Evolutionary conservation across 2,113 vertebrate genomes (phyloP).

Genomic region (Halcyon senegalensis): DNA sequence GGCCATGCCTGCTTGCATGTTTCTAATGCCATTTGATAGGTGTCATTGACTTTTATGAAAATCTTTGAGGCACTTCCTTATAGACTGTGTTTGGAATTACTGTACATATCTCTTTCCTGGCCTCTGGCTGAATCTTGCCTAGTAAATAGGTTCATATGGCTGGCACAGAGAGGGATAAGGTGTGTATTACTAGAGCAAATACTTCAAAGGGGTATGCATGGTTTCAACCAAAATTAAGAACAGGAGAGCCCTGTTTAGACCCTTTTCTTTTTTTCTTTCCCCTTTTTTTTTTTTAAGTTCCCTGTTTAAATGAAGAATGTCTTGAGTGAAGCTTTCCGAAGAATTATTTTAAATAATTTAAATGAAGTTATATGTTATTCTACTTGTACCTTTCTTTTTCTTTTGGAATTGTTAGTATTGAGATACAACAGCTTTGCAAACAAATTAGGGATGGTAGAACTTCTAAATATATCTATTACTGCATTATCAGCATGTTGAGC

Average conservation of each 20-base stretch:
- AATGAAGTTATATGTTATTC: background rate
- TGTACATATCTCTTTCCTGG: conserved; percentile 73
- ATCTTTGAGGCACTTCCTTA: conserved; percentile 70
- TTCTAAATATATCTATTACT: background rate
- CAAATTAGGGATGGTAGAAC: background rate
- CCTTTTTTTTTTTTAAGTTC: conserved; percentile 8
- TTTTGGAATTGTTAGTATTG: background rate
- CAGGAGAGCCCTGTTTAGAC: conserved; percentile 64
- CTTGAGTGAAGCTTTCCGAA: conserved; percentile 36
- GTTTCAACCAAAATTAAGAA: conserved; percentile 77
- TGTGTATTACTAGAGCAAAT: conserved; percentile 63
- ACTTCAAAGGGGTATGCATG: conserved; percentile 71
- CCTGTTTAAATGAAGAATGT: conserved; percentile 47
- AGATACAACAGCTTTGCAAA: background rate
- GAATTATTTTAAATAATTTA: conserved; percentile 5
- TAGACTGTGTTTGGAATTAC: conserved; percentile 72
- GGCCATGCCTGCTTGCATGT: conserved; percentile 68
- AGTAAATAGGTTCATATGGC: conserved; percentile 75
- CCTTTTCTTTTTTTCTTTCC: background rate
- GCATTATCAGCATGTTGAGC: background rate
- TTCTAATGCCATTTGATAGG: conserved; percentile 74
- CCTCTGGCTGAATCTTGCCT: conserved; percentile 70
- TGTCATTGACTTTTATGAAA: conserved; percentile 71
- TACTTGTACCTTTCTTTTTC: background rate
- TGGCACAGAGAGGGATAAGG: conserved; percentile 66